Conservation (phyloP, 2,113 vertebrate genomes). For the Otus sunia region DNA sequence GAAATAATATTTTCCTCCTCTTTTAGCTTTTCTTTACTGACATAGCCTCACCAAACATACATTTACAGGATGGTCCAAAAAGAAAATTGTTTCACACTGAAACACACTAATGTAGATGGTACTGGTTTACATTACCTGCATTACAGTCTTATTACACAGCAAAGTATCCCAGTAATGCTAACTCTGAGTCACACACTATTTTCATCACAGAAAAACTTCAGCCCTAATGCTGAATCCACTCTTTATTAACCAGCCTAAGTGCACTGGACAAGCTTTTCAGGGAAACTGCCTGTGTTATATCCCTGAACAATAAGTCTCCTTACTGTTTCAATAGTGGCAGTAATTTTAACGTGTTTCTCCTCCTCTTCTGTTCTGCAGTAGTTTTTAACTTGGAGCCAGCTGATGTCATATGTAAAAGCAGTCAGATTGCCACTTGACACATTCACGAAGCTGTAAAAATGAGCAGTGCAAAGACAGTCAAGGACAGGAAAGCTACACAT, state of each 20-base stretch:
- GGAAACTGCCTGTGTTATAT: neutral
- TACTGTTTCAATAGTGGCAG: slow-evolving; percentile 83
- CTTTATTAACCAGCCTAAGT: neutral
- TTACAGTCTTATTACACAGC: neutral
- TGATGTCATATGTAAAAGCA: slow-evolving; percentile 34
- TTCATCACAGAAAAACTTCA: neutral
- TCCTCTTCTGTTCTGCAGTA: slow-evolving; percentile 49
- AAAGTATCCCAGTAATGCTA: neutral
- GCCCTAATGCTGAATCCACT: neutral
- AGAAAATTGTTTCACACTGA: neutral
- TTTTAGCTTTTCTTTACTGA: neutral
- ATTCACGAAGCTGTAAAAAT: slow-evolving; percentile 53
- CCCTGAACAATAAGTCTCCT: neutral
- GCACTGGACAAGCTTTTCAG: neutral
- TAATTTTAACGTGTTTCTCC: slow-evolving; percentile 77
- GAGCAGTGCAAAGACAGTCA: neutral
- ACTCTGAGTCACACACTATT: neutral
- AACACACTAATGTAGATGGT: neutral
- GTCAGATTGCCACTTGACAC: slow-evolving; percentile 50
- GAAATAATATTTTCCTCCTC: neutral
- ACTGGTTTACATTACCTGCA: neutral
- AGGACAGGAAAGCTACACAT: neutral
- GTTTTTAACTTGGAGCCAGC: slow-evolving; percentile 89
- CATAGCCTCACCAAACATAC: neutral
- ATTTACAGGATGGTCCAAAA: neutral